phyloP scores from a whole-genome alignment of 2,888 invertebrate genomes.

The Epicampocera succincta region DNA sequence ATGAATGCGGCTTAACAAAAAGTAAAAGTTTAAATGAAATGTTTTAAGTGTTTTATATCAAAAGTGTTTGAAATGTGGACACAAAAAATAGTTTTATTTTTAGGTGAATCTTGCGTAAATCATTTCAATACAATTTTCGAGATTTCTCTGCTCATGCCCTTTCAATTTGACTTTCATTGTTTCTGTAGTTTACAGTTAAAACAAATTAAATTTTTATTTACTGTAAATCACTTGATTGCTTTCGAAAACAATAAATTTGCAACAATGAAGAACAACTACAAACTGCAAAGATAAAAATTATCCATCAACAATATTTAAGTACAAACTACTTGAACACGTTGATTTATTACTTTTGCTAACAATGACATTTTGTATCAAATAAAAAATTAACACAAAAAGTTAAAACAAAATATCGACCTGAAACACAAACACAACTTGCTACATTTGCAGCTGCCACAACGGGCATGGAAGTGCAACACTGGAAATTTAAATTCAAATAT shows the following conservation, averaged over 20 bases:
- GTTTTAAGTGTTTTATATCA: too few relatives aligned
- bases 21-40: too few relatives aligned
- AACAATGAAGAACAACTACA: constrained; percentile 21
- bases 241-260: constrained; percentile 44
- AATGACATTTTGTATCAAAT: constrained; percentile 67
- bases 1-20: too few relatives aligned
- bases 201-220: constrained; percentile 63
- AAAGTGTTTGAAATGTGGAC: too few relatives aligned
- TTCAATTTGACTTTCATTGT: constrained; percentile 26
- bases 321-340: constrained; percentile 59
- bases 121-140: background rate
- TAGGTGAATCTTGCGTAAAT: too few relatives aligned
- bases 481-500: constrained; percentile 47
- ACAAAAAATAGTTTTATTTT: too few relatives aligned
- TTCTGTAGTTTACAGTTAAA: constrained; percentile 52
- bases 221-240: constrained; percentile 62
- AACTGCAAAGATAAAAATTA: constrained; percentile 63
- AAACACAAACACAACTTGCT: constrained; percentile 38
- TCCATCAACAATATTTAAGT: constrained; percentile 69
- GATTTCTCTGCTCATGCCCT: background rate
- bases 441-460: constrained; percentile 20
- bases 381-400: constrained; percentile 9
- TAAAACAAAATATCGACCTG: constrained; percentile 27
- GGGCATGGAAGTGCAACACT: background rate
- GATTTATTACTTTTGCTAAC: constrained; percentile 65